Evolutionary conservation across 2,797 vertebrate species (phyloP), one percentile per base, ranked within the genome.

Genomic region (Smutsia temminckii): DNA sequence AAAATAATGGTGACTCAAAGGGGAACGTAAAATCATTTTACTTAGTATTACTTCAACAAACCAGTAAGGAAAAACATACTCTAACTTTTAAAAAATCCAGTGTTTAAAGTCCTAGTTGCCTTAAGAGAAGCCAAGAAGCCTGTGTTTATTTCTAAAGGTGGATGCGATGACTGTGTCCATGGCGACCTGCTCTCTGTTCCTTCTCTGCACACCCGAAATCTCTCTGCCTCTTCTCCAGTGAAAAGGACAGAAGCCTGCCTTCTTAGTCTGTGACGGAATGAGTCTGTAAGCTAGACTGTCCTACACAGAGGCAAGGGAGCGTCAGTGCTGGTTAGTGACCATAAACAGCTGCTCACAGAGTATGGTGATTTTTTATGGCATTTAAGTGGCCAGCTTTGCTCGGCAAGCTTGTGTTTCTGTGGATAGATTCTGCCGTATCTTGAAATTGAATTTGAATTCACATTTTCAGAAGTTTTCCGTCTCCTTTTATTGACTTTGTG

Each of bases 31-130:
- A 91, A 85, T 91, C 53, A 86, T 85, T 80, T 81, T 87, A 46
- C 49, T 89, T 25, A 64, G 91, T 16, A 63, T 95, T 57, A 83
- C 89, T 94, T 96, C 69, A 93, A 74, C n/a, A 89, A 85, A 63
- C 13, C 3, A 85, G 21, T n/a, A 46, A 77, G 29, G 25, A 77
- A 95, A 89, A 91, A n/a, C 23, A 88, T 88, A 83, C 94, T 11
- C 9, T 51, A 64, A 59, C 68, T 34, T 84, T 16, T 23, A 18
- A 81, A 66, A 74, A 91, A 55, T 78, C 32, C 77, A 79, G 21
- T 72, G 40, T 94, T 87, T 85, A 78, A 91, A 78, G 10, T 89
- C 93, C 14, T 59, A 78, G n/a, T 94, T 29, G 86, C 40, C 9
- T 72, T 85, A 75, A 40, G 14, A 90, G 78, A 34, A 94, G n/a